Evolutionary conservation across 2,888 invertebrate genomes (phyloP).

Genomic region (Heliconius hortense): DNA sequence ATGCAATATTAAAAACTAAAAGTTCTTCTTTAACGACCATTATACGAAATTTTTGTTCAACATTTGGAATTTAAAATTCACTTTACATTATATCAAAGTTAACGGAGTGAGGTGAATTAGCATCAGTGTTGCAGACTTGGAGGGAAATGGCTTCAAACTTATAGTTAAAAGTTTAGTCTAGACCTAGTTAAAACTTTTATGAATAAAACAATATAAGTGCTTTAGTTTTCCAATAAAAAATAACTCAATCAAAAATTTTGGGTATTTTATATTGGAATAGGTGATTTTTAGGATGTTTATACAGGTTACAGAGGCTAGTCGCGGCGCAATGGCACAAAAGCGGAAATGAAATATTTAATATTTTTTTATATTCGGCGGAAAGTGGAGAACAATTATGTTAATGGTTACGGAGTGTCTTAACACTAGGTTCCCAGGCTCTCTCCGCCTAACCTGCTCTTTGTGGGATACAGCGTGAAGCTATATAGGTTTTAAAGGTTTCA

Average conservation of each 20-base stretch:
- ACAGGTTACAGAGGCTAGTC: too few relatives aligned
- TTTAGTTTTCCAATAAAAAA: background rate
- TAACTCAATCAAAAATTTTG: background rate
- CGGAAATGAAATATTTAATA: too few relatives aligned
- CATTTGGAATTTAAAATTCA: constrained; percentile 4
- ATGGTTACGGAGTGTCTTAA: too few relatives aligned
- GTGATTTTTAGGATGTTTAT: too few relatives aligned
- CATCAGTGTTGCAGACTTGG: constrained; percentile 30
- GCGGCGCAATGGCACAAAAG: too few relatives aligned
- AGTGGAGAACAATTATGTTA: too few relatives aligned
- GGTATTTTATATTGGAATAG: too few relatives aligned
- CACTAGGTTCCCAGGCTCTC: too few relatives aligned
- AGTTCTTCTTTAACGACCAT: background rate
- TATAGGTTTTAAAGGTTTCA: too few relatives aligned
- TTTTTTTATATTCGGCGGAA: too few relatives aligned
- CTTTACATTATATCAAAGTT: constrained; percentile 10
- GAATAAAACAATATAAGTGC: constrained; percentile 1
- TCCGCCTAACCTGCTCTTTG: too few relatives aligned
- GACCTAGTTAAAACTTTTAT: constrained; percentile 4
- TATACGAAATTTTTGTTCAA: constrained; percentile 16
- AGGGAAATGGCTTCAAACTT: constrained; percentile 32
- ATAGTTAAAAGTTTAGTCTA: constrained; percentile 28
- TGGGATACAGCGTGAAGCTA: too few relatives aligned
- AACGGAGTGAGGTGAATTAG: constrained; percentile 29
- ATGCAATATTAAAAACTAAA: background rate